A percentile compares a stretch with the other conserved stretches of the same genome.
Conservation (phyloP, 2,113 vertebrate species). For the Synodontis membranacea region DNA sequence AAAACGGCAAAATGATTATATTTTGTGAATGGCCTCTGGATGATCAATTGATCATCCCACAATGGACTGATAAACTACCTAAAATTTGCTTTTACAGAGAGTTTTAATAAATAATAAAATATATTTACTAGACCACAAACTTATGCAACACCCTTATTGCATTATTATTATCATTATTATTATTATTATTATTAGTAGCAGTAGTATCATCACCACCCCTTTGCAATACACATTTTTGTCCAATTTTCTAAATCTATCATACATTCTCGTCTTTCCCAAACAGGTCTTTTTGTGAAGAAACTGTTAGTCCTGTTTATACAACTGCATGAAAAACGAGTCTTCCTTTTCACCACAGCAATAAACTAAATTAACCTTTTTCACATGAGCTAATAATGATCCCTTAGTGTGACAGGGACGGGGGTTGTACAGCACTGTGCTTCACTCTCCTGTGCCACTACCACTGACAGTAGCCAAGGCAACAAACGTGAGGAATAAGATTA, state of each 20-base stretch:
- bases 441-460: not conserved
- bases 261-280: not conserved
- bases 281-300: not conserved
- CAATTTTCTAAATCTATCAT: not conserved
- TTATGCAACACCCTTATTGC: no score
- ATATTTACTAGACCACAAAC: no score
- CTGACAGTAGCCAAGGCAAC: slow-evolving; percentile 33
- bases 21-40: no score
- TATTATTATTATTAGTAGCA: no score
- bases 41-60: no score
- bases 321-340: not conserved
- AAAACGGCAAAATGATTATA: no score
- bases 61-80: no score
- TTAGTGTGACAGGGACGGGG: slow-evolving; percentile 1
- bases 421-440: not conserved
- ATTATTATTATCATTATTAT: no score
- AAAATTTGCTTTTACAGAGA: no score
- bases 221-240: not conserved
- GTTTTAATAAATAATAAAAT: no score
- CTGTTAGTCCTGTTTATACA: not conserved
- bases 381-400: not conserved
- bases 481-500: slow-evolving; percentile 31
- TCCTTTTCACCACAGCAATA: not conserved
- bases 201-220: no score
- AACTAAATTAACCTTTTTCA: slow-evolving; percentile 16